Base-by-base conservation (phyloP, 2,113 vertebrate genomes). In the Sinocyclocheilus anshuiensis region DNA sequence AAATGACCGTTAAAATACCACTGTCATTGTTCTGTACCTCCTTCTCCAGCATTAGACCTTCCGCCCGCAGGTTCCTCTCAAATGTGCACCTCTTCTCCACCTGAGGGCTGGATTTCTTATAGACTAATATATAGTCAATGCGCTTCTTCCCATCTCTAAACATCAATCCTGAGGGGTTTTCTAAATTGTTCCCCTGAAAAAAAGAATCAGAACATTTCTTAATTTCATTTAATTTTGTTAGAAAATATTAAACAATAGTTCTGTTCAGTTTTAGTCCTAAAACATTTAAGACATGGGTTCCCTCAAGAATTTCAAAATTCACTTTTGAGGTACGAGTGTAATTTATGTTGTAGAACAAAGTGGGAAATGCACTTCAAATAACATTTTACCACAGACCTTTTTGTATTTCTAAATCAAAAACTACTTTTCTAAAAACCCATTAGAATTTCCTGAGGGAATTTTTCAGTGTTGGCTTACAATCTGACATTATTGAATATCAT, bases 91-190 rank as follows among this genome's bases (percentile, higher is more conserved):
- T 96, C 94, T 98, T 99, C 84, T 99, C 98, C 89, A 98, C 96
- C 89, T 99, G 98, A 50, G 92, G 96, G 87, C 96, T 99, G 81
- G 97, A 97, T 88, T 98, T 99, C 92, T 97, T 98, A 91, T 99
- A 99, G 83, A 99, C 98, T 94, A 99, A 93, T 88, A 99, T 98
- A 91, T 99, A 99, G 92, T 99, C 98, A 5, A 99, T 97, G 33
- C 97, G 94, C 61, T 99, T 99, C 93, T 97, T 99, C 22, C 98
- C 98, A 55, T 99, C 98, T 94, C 97, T 96, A 91, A 99, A 99
- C 87, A 97, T 95, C 13, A 99, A 95, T 1, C 97, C 97, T 10
- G 95, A 96, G n/a, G 95, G 93, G 3, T 91, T 91, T 85, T 93
- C 90, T 55, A 91, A 91, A 89, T 91, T 95, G 91, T 94, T 96